These are phyloP conservation scores for Antheraea mylitta DNA, from an alignment of 1,140 invertebrate species.

Conservation along the genomic window DNA sequence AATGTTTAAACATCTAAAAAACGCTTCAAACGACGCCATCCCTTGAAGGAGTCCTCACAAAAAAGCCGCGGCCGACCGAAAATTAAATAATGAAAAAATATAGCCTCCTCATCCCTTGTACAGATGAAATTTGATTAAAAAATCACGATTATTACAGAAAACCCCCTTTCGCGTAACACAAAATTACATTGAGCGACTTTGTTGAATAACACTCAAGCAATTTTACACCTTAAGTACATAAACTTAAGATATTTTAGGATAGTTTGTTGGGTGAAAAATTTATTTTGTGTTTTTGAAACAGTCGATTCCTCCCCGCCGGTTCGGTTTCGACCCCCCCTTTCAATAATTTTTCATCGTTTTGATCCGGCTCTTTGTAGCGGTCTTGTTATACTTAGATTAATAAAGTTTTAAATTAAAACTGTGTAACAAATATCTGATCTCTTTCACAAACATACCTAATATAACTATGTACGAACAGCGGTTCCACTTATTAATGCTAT, in stretches of 20 bases:
- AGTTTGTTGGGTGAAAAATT: conserved; percentile 19
- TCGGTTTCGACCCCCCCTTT: conserved; percentile 62
- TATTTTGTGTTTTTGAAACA: conserved; percentile 48
- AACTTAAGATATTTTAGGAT: conserved; percentile 18
- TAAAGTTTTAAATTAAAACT: conserved; percentile 75
- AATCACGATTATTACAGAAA: conserved; percentile 76
- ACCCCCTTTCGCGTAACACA: conserved; percentile 56
- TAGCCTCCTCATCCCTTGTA: conserved; percentile 70
- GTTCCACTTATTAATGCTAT: too few species aligned
- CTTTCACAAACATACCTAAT: not conserved
- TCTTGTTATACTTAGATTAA: conserved; percentile 72
- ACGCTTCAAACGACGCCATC: conserved; percentile 66
- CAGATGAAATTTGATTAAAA: conserved; percentile 78
- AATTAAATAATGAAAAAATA: conserved; percentile 79
- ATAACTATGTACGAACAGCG: too few species aligned
- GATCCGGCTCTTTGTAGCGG: conserved; percentile 71
- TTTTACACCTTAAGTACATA: conserved; percentile 23
- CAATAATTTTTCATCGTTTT: conserved; percentile 77
- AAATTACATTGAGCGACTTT: conserved; percentile 25
- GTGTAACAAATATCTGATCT: not conserved
- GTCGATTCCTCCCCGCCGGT: conserved; percentile 58
- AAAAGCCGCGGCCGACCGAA: conserved; percentile 68
- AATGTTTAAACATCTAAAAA: conserved; percentile 60
- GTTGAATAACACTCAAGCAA: conserved; percentile 14
- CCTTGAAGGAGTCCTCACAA: conserved; percentile 61